Percentiles rank a stretch among this genome's conserved stretches.
Conservation (phyloP, 2,888 invertebrate species). For the Tachina fera region DNA sequence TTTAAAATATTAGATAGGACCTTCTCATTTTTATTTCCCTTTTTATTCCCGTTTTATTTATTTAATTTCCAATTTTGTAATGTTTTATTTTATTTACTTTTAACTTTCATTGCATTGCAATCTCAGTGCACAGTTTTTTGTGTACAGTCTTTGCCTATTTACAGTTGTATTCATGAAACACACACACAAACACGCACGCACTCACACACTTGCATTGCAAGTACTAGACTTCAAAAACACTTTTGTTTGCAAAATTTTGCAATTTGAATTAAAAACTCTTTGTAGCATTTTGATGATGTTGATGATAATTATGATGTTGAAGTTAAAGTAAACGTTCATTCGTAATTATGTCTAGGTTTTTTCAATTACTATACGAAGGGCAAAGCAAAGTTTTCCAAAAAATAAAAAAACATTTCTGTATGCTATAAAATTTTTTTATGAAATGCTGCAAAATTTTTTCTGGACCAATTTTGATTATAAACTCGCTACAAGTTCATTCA, state of each 20-base stretch:
- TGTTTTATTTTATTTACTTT: too few species aligned
- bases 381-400: slow-evolving; percentile 28
- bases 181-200: not conserved
- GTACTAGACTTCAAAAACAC: slow-evolving; percentile 58
- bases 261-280: slow-evolving; percentile 58
- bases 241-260: slow-evolving; percentile 54
- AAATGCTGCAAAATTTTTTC: too few species aligned
- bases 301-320: slow-evolving; percentile 38
- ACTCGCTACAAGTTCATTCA: too few species aligned
- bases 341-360: slow-evolving; percentile 32
- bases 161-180: not conserved
- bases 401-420: too few species aligned
- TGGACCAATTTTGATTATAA: too few species aligned
- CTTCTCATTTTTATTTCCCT: too few species aligned
- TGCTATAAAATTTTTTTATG: too few species aligned
- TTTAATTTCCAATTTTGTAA: too few species aligned
- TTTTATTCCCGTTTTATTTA: too few species aligned
- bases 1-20: too few species aligned
- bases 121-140: not conserved
- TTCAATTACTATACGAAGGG: slow-evolving; percentile 35
- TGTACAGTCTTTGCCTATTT: not conserved
- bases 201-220: not conserved
- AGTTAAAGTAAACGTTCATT: slow-evolving; percentile 30
- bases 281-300: slow-evolving; percentile 34
- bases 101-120: not conserved